Base-by-base conservation (phyloP, 2,797 vertebrate species). In the Intellagama lesueurii region DNA sequence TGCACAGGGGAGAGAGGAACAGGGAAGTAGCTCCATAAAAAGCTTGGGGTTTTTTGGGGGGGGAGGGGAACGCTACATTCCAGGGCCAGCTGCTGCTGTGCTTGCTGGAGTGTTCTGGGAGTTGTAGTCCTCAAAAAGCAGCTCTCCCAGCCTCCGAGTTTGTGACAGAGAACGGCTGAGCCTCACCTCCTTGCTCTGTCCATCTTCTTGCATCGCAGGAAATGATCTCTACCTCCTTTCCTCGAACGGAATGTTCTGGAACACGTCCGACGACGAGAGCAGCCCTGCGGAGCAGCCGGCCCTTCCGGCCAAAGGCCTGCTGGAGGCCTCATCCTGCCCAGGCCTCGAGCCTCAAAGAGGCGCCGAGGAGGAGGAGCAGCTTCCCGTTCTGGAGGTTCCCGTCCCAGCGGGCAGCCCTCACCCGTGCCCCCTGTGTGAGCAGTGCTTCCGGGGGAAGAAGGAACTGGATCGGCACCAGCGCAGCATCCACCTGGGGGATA, bases 171-270 rank as follows among this genome's bases (percentile, higher is more conserved):
- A 64, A 5, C 5, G 60, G 19, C 16, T 2, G 17, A 3, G 19
- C 11, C 72, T 76, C 52, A 35, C 49, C 19, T 17, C 22, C 85
- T 76, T 26, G 1, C 83, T 73, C 5, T 70, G 32, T 68, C 4
- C 1, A 28, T 82, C 32, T n/a, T 66, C 26, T 68, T 73, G 4
- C 28, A 2, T 24, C 7, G 26, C 73, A 86, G 85, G 85, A 24
- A 86, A 86, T 4, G 85, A 86, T 17, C 85, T 86, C 60, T 86
- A 86, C 49, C 75, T 86, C 17, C 85, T 86, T 78, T 68, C 75
- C 40, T 86, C 85, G 0, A 68, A n/a, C 0, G 56, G 75, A 49
- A 86, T 47, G 40, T 86, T 86, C 85, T 86, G 85, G 85, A 78
- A 78, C 85, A 78, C 60, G 5, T 78, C 40, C 1, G 75, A 64